phyloP scores from a whole-genome alignment of 2,888 invertebrate species.

The Suillia variegata region DNA sequence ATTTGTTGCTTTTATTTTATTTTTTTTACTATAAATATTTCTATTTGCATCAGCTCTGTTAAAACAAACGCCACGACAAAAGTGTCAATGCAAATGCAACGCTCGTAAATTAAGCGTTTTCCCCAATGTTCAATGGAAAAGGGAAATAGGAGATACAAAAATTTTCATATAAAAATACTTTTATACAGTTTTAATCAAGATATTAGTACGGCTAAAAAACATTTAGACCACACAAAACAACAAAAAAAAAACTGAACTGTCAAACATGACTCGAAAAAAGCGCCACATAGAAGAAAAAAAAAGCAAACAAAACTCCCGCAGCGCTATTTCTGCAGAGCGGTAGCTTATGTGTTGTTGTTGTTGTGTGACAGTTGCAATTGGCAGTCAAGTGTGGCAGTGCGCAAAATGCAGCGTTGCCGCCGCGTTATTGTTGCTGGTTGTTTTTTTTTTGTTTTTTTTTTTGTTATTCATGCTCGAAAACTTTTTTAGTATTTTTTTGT shows the following conservation, averaged over 20 bases:
- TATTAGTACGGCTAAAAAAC: constrained; percentile 43
- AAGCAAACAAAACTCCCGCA: neutral
- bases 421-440: neutral
- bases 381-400: constrained; percentile 41
- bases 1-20: too few relatives aligned
- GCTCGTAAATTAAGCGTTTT: constrained; percentile 11
- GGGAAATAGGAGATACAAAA: too few relatives aligned
- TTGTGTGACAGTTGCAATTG: constrained; percentile 48
- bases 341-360: neutral
- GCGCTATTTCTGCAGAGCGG: neutral
- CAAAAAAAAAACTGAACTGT: neutral
- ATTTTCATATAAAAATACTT: too few relatives aligned
- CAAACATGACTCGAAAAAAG: neutral
- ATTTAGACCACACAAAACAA: constrained; percentile 34
- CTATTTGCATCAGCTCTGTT: too few relatives aligned
- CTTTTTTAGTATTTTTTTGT: neutral
- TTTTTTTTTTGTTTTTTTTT: neutral
- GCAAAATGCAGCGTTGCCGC: neutral
- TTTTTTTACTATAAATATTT: too few relatives aligned
- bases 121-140: neutral
- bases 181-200: constrained; percentile 39
- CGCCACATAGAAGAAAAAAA: neutral
- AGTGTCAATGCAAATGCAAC: constrained; percentile 16
- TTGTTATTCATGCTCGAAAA: too few relatives aligned
- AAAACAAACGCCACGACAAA: constrained; percentile 8